These are phyloP conservation scores for Drosophila ficusphila DNA, from an alignment of 1,140 invertebrate genomes.

Conservation along the genomic window DNA sequence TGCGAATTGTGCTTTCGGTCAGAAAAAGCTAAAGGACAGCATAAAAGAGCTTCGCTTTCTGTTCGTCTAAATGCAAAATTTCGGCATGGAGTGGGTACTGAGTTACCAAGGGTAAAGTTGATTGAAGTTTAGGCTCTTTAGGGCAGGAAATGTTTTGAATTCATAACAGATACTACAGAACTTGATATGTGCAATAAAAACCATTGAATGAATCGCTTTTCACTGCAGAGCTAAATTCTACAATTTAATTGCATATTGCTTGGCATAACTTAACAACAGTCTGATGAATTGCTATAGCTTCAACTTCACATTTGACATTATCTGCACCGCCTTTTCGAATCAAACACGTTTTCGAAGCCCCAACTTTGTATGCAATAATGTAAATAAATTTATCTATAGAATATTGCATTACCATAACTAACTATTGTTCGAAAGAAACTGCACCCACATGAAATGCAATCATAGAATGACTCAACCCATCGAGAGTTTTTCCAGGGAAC, in stretches of 20 bases:
- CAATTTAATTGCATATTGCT: too few species aligned
- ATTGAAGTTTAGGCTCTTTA: conserved; percentile 17
- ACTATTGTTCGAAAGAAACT: conserved; percentile 37
- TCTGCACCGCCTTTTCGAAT: not conserved
- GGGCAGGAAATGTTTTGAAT: conserved; percentile 18
- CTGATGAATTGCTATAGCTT: not conserved
- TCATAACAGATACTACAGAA: conserved; percentile 13
- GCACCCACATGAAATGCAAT: conserved; percentile 34
- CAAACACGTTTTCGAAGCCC: conserved; percentile 21
- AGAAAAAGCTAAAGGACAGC: conserved; percentile 5
- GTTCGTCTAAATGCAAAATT: conserved; percentile 7
- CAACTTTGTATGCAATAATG: conserved; percentile 4
- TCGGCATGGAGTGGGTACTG: not conserved
- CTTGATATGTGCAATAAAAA: conserved; percentile 1
- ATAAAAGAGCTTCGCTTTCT: conserved; percentile 9
- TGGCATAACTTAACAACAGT: too few species aligned
- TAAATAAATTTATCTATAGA: conserved; percentile 15
- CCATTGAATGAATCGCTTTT: conserved; percentile 20
- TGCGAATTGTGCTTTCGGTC: conserved; percentile 16
- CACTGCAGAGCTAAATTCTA: too few species aligned
- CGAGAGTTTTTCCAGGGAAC: not conserved
- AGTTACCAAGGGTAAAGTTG: not conserved
- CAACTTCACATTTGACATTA: conserved; percentile 22
- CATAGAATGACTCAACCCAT: conserved; percentile 20
- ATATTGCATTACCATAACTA: conserved; percentile 39